Percentiles rank a stretch among this genome's conserved stretches.
Evolutionary conservation across 1,140 invertebrate species (phyloP).

Genomic region (Caenorhabditis inopinata): DNA sequence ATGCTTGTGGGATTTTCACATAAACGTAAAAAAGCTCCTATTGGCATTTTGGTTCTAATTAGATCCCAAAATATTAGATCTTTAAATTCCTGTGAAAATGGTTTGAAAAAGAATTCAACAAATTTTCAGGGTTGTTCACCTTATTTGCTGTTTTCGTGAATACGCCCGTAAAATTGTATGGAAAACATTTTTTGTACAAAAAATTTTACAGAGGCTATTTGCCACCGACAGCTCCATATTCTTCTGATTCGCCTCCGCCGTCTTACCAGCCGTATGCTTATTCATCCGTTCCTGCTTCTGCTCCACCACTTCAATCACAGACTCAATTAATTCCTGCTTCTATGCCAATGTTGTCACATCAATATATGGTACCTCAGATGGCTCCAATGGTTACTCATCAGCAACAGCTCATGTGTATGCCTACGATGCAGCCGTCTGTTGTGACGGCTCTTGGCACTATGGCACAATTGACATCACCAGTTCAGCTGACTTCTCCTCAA

Average conservation of each 20-base stretch:
- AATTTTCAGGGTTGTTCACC: too few relatives aligned
- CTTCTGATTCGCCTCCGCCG: not conserved
- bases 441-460: not conserved
- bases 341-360: not conserved
- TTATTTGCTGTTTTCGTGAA: too few relatives aligned
- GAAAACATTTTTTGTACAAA: too few relatives aligned
- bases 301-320: not conserved
- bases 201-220: too few relatives aligned
- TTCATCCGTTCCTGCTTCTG: not conserved
- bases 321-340: not conserved
- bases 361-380: slow-evolving; percentile 12
- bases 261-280: not conserved
- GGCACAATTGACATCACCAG: not conserved
- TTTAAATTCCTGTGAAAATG: too few relatives aligned
- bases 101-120: too few relatives aligned
- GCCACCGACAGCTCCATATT: not conserved
- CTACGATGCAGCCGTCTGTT: too few relatives aligned
- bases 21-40: too few relatives aligned
- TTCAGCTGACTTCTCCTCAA: not conserved
- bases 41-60: too few relatives aligned
- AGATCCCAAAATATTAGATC: too few relatives aligned
- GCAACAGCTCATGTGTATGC: not conserved
- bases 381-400: slow-evolving; percentile 2
- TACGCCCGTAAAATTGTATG: too few relatives aligned
- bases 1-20: too few relatives aligned